Base-by-base conservation (phyloP, 2,113 vertebrate species). In the Podarcis muralis region DNA sequence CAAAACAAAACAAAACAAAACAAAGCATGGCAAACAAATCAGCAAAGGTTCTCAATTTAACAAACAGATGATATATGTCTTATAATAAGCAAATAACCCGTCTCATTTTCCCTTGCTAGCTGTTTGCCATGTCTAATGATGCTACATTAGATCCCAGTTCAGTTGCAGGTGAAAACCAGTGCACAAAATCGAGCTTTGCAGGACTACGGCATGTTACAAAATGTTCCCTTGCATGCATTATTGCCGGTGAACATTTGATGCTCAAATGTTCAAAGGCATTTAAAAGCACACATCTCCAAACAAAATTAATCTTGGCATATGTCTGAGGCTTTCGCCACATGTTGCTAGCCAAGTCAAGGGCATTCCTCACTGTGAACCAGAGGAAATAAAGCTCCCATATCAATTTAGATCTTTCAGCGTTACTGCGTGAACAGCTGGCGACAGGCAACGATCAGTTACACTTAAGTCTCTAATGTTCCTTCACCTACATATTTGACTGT, bases 311-410 rank as follows among this genome's bases (percentile, higher is more conserved):
- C 84, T 86, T 62, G 48, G 89, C 88, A 79, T 91, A 83, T 84
- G 87, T 93, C 90, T 87, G 81, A 89, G 86, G 85, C 79, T 95
- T 93, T 92, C 77, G 77, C 83, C 85, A 78, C 92, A 87, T 3
- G 6, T 83, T 89, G 65, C 85, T 81, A 92, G 18, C 84, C 84
- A 88, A 84, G 40, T 37, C 37, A 80, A 92, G 82, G 87, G 86
- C 22, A 30, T 27, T 62, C 72, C 90, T 90, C 88, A 22, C 69
- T 66, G 87, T 78, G 62, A 78, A 53, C 75, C 40, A 77, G 92
- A 81, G 65, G 35, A 84, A 59, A 68, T 53, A 84, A 62, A 78
- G 89, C 85, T 90, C 91, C 89, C 79, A 78, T 57, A 90, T 84
- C 76, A 87, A 81, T 35, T 93, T 71, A 92, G 66, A 81, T 74